These are phyloP conservation scores for Orestias chungarensis DNA, from an alignment of 2,797 vertebrate genomes.

Conservation along the genomic window DNA sequence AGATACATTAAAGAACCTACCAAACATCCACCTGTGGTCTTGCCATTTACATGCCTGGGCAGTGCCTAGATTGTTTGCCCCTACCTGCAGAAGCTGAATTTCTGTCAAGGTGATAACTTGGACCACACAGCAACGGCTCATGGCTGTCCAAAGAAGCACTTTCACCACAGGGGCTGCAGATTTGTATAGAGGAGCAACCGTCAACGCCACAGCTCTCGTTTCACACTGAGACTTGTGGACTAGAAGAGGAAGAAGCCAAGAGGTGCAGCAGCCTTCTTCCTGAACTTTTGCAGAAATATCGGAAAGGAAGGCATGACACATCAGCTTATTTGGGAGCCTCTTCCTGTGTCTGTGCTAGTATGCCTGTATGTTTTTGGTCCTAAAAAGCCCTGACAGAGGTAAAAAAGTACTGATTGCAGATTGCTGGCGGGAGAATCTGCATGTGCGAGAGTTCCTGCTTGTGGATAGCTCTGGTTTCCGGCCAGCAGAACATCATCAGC, in stretches of 20 bases:
- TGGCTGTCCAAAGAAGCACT: slow-evolving; percentile 62
- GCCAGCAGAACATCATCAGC: slow-evolving; percentile 76
- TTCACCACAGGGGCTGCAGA: slow-evolving; percentile 50
- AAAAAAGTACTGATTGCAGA: slow-evolving; percentile 74
- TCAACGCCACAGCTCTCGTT: slow-evolving; percentile 50
- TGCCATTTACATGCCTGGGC: neutral
- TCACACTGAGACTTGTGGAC: slow-evolving; percentile 50
- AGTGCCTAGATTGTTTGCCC: slow-evolving; percentile 18
- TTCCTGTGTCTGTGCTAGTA: slow-evolving; percentile 64
- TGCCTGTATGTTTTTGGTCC: slow-evolving; percentile 56
- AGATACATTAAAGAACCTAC: slow-evolving; percentile 22
- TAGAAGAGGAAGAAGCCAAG: slow-evolving; percentile 59
- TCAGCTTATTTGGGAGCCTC: slow-evolving; percentile 80
- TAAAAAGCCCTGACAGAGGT: slow-evolving; percentile 78
- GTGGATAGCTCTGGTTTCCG: slow-evolving; percentile 75
- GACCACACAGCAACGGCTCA: slow-evolving; percentile 79
- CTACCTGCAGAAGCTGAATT: slow-evolving; percentile 82
- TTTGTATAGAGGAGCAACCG: slow-evolving; percentile 44
- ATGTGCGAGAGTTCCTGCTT: slow-evolving; percentile 65
- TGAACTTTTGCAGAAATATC: slow-evolving; percentile 73
- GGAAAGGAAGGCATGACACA: slow-evolving; percentile 86
- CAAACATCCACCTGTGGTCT: slow-evolving; percentile 15
- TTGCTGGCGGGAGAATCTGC: slow-evolving; percentile 34
- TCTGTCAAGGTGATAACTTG: slow-evolving; percentile 83
- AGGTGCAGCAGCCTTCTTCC: slow-evolving; percentile 55